Percentiles rank a stretch among this genome's conserved stretches.
Conservation (phyloP, 2,888 invertebrate genomes). For the Hypercompe scribonia region DNA sequence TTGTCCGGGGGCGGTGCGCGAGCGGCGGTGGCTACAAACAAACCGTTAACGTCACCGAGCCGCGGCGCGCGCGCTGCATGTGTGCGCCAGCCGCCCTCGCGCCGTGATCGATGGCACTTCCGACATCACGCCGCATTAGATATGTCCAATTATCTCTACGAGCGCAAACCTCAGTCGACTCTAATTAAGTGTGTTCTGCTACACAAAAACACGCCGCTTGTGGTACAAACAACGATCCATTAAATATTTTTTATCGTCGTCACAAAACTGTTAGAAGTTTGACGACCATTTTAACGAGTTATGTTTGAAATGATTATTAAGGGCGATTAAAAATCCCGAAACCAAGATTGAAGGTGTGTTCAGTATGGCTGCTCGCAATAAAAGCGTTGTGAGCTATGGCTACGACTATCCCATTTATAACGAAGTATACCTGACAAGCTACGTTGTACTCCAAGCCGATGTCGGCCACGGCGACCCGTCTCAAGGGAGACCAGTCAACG, state of each 20-base stretch:
- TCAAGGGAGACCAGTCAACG: too few relatives aligned
- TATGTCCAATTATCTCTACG: conserved; percentile 44
- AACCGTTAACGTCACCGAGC: conserved; percentile 65
- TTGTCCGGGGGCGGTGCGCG: conserved; percentile 17
- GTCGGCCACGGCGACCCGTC: too few relatives aligned
- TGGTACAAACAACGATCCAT: not conserved
- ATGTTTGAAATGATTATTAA: not conserved
- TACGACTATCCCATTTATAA: not conserved
- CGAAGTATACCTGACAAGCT: not conserved
- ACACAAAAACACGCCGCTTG: conserved; percentile 13
- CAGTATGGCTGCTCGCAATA: not conserved
- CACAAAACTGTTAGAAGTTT: not conserved
- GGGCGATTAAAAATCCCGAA: not conserved
- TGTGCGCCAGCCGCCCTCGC: conserved; percentile 36
- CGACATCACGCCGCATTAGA: conserved; percentile 45
- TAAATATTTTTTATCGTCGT: not conserved
- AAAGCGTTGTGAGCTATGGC: not conserved
- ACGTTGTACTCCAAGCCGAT: too few relatives aligned
- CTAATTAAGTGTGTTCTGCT: conserved; percentile 19
- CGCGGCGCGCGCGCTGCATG: conserved; percentile 43
- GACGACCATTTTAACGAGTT: not conserved
- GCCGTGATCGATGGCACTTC: conserved; percentile 48
- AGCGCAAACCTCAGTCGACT: conserved; percentile 22
- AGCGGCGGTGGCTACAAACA: conserved; percentile 55
- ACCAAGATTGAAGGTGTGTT: not conserved